These are phyloP conservation scores for Andrena bicolor DNA, from an alignment of 2,888 invertebrate species.

Conservation along the genomic window DNA sequence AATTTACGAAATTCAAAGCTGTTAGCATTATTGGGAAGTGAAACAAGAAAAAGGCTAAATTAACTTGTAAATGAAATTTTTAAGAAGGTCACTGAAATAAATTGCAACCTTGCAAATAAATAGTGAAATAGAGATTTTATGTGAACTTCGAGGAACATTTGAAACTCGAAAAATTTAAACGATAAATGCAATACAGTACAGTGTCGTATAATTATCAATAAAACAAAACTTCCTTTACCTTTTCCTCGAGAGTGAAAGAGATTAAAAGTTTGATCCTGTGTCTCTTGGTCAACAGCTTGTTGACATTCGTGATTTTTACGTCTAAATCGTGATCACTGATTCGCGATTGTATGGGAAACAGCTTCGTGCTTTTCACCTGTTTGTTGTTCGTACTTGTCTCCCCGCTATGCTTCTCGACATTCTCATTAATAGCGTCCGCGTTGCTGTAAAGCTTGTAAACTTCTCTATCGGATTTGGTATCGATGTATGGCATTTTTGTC, in stretches of 20 bases:
- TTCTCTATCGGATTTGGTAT: slow-evolving; percentile 89
- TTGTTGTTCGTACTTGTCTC: slow-evolving; percentile 31
- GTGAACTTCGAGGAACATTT: not conserved
- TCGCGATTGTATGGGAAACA: slow-evolving; percentile 77
- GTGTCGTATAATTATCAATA: not conserved
- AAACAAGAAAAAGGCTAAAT: too few relatives aligned
- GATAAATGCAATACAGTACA: not conserved
- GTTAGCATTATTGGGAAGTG: too few relatives aligned
- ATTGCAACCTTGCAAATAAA: not conserved
- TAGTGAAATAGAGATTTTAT: not conserved
- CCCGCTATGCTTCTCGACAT: rapidly evolving
- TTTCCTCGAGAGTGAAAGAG: slow-evolving; percentile 23
- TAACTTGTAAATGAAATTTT: not conserved
- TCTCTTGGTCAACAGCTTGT: slow-evolving; percentile 80
- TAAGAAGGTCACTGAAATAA: not conserved
- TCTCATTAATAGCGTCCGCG: too few relatives aligned
- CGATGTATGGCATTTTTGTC: slow-evolving; percentile 87
- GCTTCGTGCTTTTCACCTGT: slow-evolving; percentile 75
- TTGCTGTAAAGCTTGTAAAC: slow-evolving; percentile 87
- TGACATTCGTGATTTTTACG: slow-evolving; percentile 79
- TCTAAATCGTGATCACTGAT: slow-evolving; percentile 82
- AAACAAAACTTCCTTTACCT: slow-evolving; percentile 35
- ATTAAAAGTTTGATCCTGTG: slow-evolving; percentile 79
- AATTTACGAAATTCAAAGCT: too few relatives aligned
- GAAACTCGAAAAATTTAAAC: not conserved